Conservation (phyloP, 2,113 vertebrate species). For the Pseudolaguvia tuberculata region DNA sequence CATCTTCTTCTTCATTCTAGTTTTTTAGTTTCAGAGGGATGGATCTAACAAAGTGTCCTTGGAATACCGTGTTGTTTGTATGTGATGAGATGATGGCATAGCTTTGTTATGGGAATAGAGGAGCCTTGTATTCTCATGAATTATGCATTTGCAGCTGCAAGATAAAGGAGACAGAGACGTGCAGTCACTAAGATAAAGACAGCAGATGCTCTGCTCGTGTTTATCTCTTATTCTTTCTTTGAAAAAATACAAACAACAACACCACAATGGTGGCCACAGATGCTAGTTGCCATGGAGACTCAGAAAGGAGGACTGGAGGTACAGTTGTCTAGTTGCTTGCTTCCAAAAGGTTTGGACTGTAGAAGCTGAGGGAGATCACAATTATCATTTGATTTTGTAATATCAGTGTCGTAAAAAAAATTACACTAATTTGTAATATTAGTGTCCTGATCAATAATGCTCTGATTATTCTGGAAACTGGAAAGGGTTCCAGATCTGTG, state of each 20-base stretch:
- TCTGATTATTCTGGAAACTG: background rate
- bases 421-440: no score
- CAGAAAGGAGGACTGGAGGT: conserved; percentile 23
- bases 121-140: conserved; percentile 72
- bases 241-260: no score
- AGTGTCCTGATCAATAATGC: no score
- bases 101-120: conserved; percentile 74
- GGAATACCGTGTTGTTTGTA: conserved; percentile 7
- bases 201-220: background rate
- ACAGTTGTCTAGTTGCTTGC: conserved; percentile 36
- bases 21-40: conserved; percentile 33
- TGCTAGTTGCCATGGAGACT: conserved; percentile 31
- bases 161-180: conserved; percentile 68
- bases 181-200: conserved; percentile 56
- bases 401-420: no score
- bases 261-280: conserved; percentile 43
- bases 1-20: background rate
- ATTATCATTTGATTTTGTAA: background rate
- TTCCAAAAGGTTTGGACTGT: conserved; percentile 32
- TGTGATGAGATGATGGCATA: conserved; percentile 67
- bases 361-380: background rate
- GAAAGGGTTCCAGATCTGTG: background rate
- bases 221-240: background rate
- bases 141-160: conserved; percentile 77
- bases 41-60: conserved; percentile 19